Base-by-base conservation (phyloP, 1,140 invertebrate species). In the Heterodera carotae region DNA sequence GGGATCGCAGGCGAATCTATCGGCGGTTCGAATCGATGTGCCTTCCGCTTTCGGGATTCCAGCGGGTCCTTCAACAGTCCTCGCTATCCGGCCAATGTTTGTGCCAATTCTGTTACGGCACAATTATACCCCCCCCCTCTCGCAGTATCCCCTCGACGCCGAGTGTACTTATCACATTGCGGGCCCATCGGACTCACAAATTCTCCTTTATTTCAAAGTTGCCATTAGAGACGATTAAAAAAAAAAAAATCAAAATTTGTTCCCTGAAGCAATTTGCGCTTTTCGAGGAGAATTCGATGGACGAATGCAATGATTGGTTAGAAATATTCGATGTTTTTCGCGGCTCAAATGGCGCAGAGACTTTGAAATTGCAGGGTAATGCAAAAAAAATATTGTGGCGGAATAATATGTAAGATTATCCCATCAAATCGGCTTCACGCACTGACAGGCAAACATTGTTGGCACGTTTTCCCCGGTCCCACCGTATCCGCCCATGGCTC, bases 31-130 rank as follows among this genome's bases (percentile, higher is more conserved):
- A 87, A 87, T 76, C 78, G 84, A 29, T 87, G 85, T 59, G 66
- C 76, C 29, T 87, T 87, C 68, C 79, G 81, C 29, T 87, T 87
- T 70, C 75, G 31, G 2, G 73, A 82, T 8, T 53, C 66, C 1
- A 76, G 25, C 31, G 85, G 85, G 15, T 85, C 82, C 33, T 87
- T 87, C 69, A 87, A 87, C 72, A 84, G 81, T 76, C 85, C 85
- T 3, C 62, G 85, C 27, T 87, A 88, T 76, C 85, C 85, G 3
- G 84, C 84, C 34, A 88, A 84, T 79, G 84, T 84, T 36, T 18
- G 3, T 27, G 29, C 27, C 53, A 25, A 73, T 67, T 33, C 66
- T 2, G 36, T 25, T 31, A n/a, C 6, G 1, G n/a, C 36, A 33
- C n/a, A 15, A 12, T 33, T 5, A 22, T 43, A 31, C 22, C 31